Conservation (phyloP, 2,888 invertebrate species). For the Minunthozetes semirufus region DNA sequence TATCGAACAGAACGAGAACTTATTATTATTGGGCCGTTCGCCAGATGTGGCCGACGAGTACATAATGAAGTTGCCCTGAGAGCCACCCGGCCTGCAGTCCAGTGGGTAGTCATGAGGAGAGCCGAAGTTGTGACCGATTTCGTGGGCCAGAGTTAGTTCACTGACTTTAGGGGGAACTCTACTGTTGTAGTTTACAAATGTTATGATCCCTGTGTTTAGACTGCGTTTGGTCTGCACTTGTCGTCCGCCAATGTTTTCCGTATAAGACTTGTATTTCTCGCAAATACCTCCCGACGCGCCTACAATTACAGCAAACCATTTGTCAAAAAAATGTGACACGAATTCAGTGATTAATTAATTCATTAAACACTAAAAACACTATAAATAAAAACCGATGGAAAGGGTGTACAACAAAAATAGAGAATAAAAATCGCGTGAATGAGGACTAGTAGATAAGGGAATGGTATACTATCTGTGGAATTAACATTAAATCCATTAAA, state of each 20-base stretch:
- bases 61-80: constrained; percentile 97
- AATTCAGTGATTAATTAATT: neutral
- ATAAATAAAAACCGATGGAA: neutral
- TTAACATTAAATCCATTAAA: neutral
- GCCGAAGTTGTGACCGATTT: constrained; percentile 96
- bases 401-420: neutral
- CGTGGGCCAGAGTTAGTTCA: constrained; percentile 93
- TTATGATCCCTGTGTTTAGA: constrained; percentile 96
- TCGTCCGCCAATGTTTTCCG: constrained; percentile 87
- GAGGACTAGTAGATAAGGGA: neutral
- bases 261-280: constrained; percentile 94
- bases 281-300: constrained; percentile 98
- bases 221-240: constrained; percentile 89
- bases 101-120: constrained; percentile 88
- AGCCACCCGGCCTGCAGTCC: constrained; percentile 81
- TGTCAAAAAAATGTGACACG: neutral
- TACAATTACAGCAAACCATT: neutral
- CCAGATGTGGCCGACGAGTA: constrained; percentile 98
- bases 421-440: neutral
- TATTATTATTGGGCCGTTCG: constrained; percentile 93
- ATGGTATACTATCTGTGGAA: neutral
- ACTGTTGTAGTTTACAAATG: constrained; percentile 96
- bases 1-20: constrained; percentile 89
- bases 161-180: constrained; percentile 95
- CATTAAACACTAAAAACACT: neutral